These are phyloP conservation scores for Craniophora ligustri DNA, from an alignment of 2,888 invertebrate genomes.

Conservation along the genomic window DNA sequence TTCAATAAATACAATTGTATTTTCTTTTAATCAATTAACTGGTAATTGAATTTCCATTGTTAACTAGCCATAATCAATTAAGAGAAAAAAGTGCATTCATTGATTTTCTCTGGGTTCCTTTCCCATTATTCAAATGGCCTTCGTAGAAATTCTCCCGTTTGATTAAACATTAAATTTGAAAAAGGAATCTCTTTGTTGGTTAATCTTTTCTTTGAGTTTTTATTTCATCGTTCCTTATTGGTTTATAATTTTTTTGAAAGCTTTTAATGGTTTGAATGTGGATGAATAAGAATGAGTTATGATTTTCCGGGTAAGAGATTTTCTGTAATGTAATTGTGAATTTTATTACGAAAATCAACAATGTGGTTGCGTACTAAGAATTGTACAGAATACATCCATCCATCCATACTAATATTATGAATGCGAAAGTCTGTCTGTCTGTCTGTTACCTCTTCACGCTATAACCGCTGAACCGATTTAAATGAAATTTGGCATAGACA, in stretches of 20 bases:
- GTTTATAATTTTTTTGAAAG: background rate
- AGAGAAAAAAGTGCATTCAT: slow-evolving; percentile 13
- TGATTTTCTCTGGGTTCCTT: slow-evolving; percentile 22
- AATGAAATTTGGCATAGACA: no score
- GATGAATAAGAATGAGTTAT: slow-evolving; percentile 1
- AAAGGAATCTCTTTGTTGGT: slow-evolving; percentile 9
- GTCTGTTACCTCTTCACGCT: no score
- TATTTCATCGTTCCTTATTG: background rate
- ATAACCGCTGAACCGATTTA: no score
- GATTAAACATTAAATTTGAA: slow-evolving; percentile 37
- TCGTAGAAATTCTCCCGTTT: slow-evolving; percentile 5
- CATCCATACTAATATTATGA: no score
- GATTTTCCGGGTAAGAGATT: slow-evolving; percentile 2
- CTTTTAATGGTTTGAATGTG: background rate
- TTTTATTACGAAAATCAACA: background rate
- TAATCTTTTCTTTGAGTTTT: background rate
- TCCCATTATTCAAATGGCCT: slow-evolving; percentile 40
- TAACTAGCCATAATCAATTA: slow-evolving; percentile 41
- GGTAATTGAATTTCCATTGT: slow-evolving; percentile 29
- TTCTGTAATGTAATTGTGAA: slow-evolving; percentile 7
- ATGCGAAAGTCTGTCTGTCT: no score
- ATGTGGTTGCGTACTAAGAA: background rate
- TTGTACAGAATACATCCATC: no score
- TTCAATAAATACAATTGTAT: background rate
- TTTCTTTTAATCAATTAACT: background rate